Percentiles rank a stretch among this genome's conserved stretches.
Conservation (phyloP, 64 coral and sea anemone species). For the Platygyra sinensis region DNA sequence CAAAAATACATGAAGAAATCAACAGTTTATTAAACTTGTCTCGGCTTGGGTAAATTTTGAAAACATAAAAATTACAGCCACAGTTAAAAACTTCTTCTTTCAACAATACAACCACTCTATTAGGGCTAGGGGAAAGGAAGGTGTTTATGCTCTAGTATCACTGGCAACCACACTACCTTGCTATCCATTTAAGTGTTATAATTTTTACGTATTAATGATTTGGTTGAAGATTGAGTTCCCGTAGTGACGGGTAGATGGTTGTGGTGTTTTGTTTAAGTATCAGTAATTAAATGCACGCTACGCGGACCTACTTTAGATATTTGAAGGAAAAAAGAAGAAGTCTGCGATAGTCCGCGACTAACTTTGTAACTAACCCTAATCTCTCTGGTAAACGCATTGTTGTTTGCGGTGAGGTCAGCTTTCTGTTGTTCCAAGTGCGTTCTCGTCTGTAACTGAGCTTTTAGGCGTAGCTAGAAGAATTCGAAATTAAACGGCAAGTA, state of each 20-base stretch:
- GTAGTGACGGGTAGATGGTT: too few species aligned
- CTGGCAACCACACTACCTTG: too few species aligned
- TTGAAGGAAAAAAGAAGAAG: too few species aligned
- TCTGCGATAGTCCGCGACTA: neutral
- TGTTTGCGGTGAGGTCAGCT: slow-evolving; percentile 85
- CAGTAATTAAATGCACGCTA: too few species aligned
- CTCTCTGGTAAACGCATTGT: slow-evolving; percentile 79
- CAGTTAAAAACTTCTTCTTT: neutral
- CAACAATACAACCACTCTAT: too few species aligned
- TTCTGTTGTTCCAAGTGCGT: slow-evolving; percentile 94
- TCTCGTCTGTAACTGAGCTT: slow-evolving; percentile 79
- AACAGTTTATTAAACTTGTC: neutral
- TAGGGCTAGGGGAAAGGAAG: too few species aligned
- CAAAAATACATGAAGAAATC: neutral
- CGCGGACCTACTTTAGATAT: too few species aligned
- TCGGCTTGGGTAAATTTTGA: neutral
- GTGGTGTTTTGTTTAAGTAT: too few species aligned
- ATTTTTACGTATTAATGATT: too few species aligned
- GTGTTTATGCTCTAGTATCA: too few species aligned
- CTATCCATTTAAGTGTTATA: too few species aligned
- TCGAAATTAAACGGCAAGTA: neutral
- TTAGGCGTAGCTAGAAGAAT: slow-evolving; percentile 68
- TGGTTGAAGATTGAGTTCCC: too few species aligned
- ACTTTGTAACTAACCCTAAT: slow-evolving; percentile 67
- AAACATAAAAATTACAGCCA: neutral